Percentiles rank a stretch among this genome's conserved stretches.
Conservation (phyloP, 2,888 invertebrate species). For the Phyllotreta striolata region DNA sequence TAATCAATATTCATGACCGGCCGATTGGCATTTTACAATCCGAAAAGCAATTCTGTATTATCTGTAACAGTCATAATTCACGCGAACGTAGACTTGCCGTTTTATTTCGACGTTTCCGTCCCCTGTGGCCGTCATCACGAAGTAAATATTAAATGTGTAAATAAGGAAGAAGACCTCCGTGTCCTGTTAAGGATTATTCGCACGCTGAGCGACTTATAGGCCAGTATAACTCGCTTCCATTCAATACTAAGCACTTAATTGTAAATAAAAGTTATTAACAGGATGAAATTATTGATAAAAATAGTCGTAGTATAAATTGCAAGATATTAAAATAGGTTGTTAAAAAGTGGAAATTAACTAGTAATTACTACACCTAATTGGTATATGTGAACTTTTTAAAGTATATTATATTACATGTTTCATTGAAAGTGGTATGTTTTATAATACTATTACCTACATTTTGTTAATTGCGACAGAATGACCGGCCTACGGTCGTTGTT, state of each 20-base stretch:
- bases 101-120: conserved; percentile 33
- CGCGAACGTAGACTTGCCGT: conserved; percentile 19
- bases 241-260: background rate
- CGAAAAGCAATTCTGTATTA: background rate
- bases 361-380: too few relatives aligned
- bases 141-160: conserved; percentile 41
- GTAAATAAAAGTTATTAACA: background rate
- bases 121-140: conserved; percentile 37
- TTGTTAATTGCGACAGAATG: background rate
- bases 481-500: conserved; percentile 9
- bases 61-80: conserved; percentile 24
- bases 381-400: too few relatives aligned
- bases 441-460: background rate
- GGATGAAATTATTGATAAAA: background rate
- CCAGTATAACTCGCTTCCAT: background rate
- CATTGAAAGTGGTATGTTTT: too few relatives aligned
- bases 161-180: conserved; percentile 38
- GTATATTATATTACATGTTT: too few relatives aligned
- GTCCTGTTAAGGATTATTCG: conserved; percentile 40
- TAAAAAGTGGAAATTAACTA: too few relatives aligned
- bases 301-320: too few relatives aligned
- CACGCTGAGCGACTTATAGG: conserved; percentile 31
- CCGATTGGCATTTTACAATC: too few relatives aligned
- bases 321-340: too few relatives aligned
- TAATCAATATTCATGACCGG: too few relatives aligned